Evolutionary conservation across 2,113 vertebrate species (phyloP).

Genomic region (Tachycineta bicolor): DNA sequence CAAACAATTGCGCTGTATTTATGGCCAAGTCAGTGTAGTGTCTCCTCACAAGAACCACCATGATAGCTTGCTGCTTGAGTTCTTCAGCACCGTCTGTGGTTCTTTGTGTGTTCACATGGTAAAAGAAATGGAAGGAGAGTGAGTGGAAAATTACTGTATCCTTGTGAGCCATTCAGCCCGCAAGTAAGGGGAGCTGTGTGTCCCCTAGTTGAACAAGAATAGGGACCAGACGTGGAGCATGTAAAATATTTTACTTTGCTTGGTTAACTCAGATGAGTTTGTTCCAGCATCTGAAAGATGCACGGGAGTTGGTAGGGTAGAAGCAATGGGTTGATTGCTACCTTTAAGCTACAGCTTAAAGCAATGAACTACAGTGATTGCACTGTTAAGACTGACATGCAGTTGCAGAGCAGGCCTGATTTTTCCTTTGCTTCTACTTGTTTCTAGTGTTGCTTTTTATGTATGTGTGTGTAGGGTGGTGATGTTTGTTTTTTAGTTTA

Average conservation of each 20-base stretch:
- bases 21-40: background rate
- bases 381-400: background rate
- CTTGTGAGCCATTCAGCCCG: background rate
- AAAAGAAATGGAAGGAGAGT: background rate
- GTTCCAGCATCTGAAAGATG: background rate
- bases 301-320: background rate
- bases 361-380: background rate
- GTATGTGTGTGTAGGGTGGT: too few species aligned
- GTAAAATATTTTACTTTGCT: background rate
- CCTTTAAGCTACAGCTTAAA: too few species aligned
- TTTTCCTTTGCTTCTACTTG: background rate
- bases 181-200: background rate
- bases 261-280: background rate
- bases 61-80: background rate
- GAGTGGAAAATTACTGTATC: background rate
- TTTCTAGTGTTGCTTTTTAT: background rate
- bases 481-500: background rate
- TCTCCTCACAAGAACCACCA: background rate
- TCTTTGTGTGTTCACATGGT: background rate
- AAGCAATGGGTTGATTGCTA: background rate
- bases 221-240: background rate
- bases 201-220: background rate
- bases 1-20: background rate
- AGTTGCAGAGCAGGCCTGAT: background rate
- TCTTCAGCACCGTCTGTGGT: background rate